Base-by-base conservation (phyloP, 2,888 invertebrate genomes). In the Mythimna albipuncta region DNA sequence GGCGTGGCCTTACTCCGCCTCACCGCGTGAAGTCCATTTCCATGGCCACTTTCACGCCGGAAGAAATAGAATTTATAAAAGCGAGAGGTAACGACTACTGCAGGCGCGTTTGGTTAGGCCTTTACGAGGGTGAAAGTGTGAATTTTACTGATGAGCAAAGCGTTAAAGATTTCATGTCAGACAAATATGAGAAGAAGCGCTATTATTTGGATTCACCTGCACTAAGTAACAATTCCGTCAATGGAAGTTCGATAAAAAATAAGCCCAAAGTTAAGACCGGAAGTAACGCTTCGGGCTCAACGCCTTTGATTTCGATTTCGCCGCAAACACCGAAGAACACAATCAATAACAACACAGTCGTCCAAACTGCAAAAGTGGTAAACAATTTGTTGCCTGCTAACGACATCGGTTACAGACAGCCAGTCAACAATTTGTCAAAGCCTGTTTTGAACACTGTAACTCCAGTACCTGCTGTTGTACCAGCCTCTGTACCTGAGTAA, bases 11-110 rank as follows among this genome's bases (percentile, higher is more conserved):
- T 83, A 99, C 99, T 90, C 99, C 99, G 79, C 99, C 99, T 85
- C 99, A 99, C 95, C 97, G 99, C 83, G 99, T 99, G 81, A 99
- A 99, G 96, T 99, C 99, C 68, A 99, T 99, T 90, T 99, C 99
- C 54, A 99, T 99, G 99, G 99, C 99, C 79, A 99, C 99, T 87
- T 99, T 99, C 95, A 98, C 98, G 75, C 97, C 98, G 87, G 99
- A 99, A 89, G 99, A 99, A 96, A 98, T 99, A 91, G 99, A 99
- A 90, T 98, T 98, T 90, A 97, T 99, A 85, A 98, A 98, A 96
- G 96, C 97, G 82, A 98, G 98, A 93, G 99, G 99, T 86, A 99
- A 99, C 95, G 99, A 99, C 97, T 98, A 98, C 90, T 99, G 99
- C 94, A 97, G 98, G 90, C 98, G 98, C 93, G 98, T 99, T 87